phyloP scores from a whole-genome alignment of 2,797 vertebrate species.

The Falco rusticolus region DNA sequence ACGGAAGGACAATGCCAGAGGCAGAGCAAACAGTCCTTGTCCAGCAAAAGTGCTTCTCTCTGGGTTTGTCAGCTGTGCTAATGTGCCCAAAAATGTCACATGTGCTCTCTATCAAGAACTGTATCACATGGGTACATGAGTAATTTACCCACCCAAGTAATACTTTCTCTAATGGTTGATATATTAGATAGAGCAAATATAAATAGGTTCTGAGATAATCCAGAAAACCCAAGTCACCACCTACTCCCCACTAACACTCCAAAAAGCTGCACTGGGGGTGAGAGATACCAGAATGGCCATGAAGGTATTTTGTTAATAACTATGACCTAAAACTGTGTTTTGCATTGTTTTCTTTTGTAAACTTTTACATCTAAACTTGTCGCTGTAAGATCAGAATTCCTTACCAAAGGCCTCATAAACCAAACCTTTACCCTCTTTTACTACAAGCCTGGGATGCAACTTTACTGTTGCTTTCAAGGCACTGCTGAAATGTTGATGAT shows the following conservation, averaged over 20 bases:
- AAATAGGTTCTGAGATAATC: slow-evolving; percentile 55
- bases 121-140: not conserved
- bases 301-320: not conserved
- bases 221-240: slow-evolving; percentile 16
- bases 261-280: not conserved
- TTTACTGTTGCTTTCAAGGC: not conserved
- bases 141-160: slow-evolving; percentile 27
- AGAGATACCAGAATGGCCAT: not conserved
- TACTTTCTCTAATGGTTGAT: slow-evolving; percentile 32
- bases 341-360: not conserved
- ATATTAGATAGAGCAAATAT: slow-evolving; percentile 48
- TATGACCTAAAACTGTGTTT: not conserved
- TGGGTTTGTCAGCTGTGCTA: slow-evolving; percentile 11
- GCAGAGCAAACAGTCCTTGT: not conserved
- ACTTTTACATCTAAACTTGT: not conserved
- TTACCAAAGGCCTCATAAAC: not conserved
- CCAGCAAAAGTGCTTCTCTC: not conserved
- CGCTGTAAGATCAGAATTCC: not conserved
- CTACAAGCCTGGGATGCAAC: not conserved
- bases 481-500: not conserved
- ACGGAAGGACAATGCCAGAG: not conserved
- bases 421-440: not conserved
- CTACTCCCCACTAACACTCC: not conserved
- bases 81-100: slow-evolving; percentile 1
- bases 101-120: slow-evolving; percentile 16